Conservation (phyloP, 2,888 invertebrate genomes). For the Rhorus exstirpatorius region DNA sequence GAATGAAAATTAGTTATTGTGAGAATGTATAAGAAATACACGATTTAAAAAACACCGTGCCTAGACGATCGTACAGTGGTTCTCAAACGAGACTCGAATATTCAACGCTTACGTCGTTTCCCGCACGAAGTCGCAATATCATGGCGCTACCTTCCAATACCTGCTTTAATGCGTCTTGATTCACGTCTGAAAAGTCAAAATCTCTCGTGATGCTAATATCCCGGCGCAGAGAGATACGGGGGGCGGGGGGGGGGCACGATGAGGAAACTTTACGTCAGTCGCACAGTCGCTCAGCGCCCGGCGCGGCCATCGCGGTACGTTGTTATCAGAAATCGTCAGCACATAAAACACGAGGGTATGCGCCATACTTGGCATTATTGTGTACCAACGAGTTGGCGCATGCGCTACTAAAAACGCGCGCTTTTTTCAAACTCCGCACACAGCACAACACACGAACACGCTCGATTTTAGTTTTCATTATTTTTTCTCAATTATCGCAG, state of each 20-base stretch:
- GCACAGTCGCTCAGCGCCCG: too few relatives aligned
- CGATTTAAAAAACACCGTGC: slow-evolving; percentile 7
- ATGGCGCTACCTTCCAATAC: slow-evolving; percentile 18
- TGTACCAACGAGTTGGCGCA: too few relatives aligned
- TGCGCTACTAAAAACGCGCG: too few relatives aligned
- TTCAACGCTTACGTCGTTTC: not conserved
- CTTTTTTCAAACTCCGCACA: too few relatives aligned
- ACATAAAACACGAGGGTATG: not conserved
- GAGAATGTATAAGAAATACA: not conserved
- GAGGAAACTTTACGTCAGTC: not conserved
- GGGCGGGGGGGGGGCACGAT: too few relatives aligned
- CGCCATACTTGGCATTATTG: not conserved
- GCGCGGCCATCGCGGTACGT: not conserved
- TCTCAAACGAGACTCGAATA: slow-evolving; percentile 37
- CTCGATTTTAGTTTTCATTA: too few relatives aligned
- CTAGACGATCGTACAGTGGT: slow-evolving; percentile 27
- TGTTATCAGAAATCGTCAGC: too few relatives aligned
- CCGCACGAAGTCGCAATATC: not conserved
- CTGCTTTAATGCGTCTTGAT: slow-evolving; percentile 9
- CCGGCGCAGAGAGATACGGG: too few relatives aligned
- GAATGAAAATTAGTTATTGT: too few relatives aligned
- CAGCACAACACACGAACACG: too few relatives aligned
- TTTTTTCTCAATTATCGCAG: too few relatives aligned
- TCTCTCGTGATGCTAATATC: not conserved
- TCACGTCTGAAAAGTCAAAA: slow-evolving; percentile 38